Base-by-base conservation (phyloP, 1,140 invertebrate genomes). In the Battus philenor region DNA sequence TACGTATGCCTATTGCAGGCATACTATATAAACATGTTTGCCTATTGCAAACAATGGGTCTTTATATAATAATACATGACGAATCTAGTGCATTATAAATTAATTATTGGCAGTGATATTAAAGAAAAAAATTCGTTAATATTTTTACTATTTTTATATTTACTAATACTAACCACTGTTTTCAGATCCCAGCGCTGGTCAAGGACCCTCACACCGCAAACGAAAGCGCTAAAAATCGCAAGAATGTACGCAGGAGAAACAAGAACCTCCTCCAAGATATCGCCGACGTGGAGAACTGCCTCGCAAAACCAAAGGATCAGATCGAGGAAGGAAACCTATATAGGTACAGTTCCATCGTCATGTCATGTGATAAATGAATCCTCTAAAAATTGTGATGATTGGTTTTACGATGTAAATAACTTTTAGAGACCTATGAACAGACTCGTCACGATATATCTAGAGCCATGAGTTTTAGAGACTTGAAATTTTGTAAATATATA, bases 241-340 rank as follows among this genome's bases (percentile, higher is more conserved):
- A 65, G 26, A 65, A 61, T 20, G 51, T 56, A 0, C 13, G 65
- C 0, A 51, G 67, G 41, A 64, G 68, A 50, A 62, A 69, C 48
- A 76, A 72, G 26, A 77, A 75, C 26, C 20, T 77, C 0, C 53
- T 70, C 0, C 58, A 61, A 1, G 66, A 74, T 12, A 54, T 73
- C 0, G 62, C 38, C 0, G 60, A 59, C 1, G 65, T 46, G 0
- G 59, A 73, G 34, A 58, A 50, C 44, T 53, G 47, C 4, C 32
- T 78, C 0, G 41, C 44, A 0, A 74, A 77, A 24, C 30, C 44
- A 6, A 47, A 49, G 11, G 36, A 39, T 0, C 26, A 26, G 0
- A 41, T 54, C 4, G 54, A 60, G 4, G 47, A 61, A 1, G 29
- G n/a, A 0, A 59, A 59, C 24, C 38, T 52, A 6, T 56, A 50